Evolutionary conservation across 2,888 invertebrate species (phyloP).

Genomic region (Hedya salicella): DNA sequence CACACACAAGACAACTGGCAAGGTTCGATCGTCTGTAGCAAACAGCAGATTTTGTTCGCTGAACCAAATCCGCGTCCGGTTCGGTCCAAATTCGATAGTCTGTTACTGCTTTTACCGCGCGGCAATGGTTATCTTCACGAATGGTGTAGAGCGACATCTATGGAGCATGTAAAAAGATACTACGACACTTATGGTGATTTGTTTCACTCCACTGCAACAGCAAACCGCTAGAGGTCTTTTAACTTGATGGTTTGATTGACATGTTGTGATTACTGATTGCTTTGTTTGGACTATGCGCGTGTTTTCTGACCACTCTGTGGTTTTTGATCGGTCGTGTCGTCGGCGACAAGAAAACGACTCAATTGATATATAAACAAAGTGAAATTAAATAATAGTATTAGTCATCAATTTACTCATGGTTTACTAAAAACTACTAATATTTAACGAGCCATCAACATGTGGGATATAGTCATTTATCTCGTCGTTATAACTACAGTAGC

Average conservation of each 20-base stretch:
- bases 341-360: neutral
- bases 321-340: neutral
- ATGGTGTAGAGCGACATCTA: slow-evolving; percentile 1
- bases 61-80: too few species aligned
- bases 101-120: too few species aligned
- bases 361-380: neutral
- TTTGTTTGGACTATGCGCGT: neutral
- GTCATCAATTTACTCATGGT: neutral
- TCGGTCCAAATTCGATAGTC: too few species aligned
- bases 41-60: too few species aligned
- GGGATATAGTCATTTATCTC: slow-evolving; percentile 75
- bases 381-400: slow-evolving; percentile 8
- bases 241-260: neutral
- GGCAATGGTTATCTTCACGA: too few species aligned
- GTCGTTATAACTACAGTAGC: slow-evolving; percentile 68
- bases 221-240: slow-evolving; percentile 23
- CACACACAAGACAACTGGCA: too few species aligned
- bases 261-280: slow-evolving; percentile 1
- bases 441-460: slow-evolving; percentile 60
- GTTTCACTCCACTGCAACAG: neutral
- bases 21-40: too few species aligned
- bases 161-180: neutral
- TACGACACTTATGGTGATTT: neutral
- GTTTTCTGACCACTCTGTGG: neutral
- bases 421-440: neutral